Conservation (phyloP, 2,888 invertebrate genomes). For the Blera fallax region DNA sequence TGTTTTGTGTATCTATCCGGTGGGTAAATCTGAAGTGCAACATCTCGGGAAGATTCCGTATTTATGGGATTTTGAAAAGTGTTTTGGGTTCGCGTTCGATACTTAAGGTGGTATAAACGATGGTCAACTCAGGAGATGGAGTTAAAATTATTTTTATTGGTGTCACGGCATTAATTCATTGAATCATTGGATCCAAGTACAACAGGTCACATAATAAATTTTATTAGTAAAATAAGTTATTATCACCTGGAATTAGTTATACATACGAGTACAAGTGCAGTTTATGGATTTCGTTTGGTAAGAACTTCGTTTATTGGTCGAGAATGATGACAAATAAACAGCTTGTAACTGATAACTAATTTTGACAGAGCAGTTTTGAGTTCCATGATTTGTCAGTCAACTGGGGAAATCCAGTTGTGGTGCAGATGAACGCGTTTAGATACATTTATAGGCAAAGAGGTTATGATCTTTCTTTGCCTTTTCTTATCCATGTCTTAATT, state of each 20-base stretch:
- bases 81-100: not conserved
- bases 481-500: too few species aligned
- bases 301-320: too few species aligned
- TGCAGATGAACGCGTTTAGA: too few species aligned
- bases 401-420: too few species aligned
- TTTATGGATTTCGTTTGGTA: too few species aligned
- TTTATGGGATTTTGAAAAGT: constrained; percentile 4
- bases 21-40: constrained; percentile 9
- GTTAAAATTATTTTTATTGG: constrained; percentile 7
- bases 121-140: not conserved
- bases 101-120: not conserved
- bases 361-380: too few species aligned
- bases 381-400: too few species aligned
- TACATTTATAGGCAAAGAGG: too few species aligned
- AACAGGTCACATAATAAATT: constrained; percentile 3
- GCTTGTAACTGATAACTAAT: too few species aligned
- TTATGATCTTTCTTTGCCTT: too few species aligned
- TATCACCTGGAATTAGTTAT: constrained; percentile 28
- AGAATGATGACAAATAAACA: too few species aligned
- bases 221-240: not conserved
- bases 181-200: constrained; percentile 18
- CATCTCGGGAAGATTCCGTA: not conserved
- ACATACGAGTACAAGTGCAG: too few species aligned
- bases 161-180: constrained; percentile 14
- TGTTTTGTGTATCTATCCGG: not conserved